Evolutionary conservation across 2,113 vertebrate species (phyloP), one percentile per base, ranked within the genome.

Genomic region (Camarhynchus parvulus): DNA sequence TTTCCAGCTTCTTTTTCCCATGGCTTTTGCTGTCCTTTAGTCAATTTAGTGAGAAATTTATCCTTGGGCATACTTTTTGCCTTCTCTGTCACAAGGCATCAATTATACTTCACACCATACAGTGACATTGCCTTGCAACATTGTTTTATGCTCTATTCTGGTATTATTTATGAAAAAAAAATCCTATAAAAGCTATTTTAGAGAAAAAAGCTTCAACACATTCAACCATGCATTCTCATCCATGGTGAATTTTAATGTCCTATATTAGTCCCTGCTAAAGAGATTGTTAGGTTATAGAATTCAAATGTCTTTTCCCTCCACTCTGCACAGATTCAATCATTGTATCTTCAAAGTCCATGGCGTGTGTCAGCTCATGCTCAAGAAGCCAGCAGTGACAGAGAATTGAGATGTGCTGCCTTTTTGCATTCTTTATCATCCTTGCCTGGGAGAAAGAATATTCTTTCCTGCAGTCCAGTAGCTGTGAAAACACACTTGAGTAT

Each of bases 341-440:
- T 81, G 10, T 55, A 46, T 76, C 90, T 96, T 97, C 88, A 95
- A 92, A 97, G 89, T 95, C 83, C 46, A 33, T 10, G 64, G 50
- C 31, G 49, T 63, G 69, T 91, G 58, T 87, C 80, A 94, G 81
- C 91, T 95, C 64, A 67, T n/a, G 58, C 79, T 94, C 83, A 89
- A 82, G 92, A 90, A 93, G 76, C 31, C 94, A 93, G 56, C 37
- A 95, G 68, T 83, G 92, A 95, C 82, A 94, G 69, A 70, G 42
- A 90, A 94, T 82, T 94, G 83, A 95, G 92, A 94, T 64, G 33
- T 8, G 5, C 58, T 92, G 81, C 76, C 46, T 73, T 84, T 96
- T 79, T 83, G 53, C 69, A 72, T 97, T 93, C 87, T 82, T 62
- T 81, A 87, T 96, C 75, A 75, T 63, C 31, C 44, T 62, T 92